phyloP scores from a whole-genome alignment of 2,113 vertebrate genomes.

The Reinhardtius hippoglossoides region DNA sequence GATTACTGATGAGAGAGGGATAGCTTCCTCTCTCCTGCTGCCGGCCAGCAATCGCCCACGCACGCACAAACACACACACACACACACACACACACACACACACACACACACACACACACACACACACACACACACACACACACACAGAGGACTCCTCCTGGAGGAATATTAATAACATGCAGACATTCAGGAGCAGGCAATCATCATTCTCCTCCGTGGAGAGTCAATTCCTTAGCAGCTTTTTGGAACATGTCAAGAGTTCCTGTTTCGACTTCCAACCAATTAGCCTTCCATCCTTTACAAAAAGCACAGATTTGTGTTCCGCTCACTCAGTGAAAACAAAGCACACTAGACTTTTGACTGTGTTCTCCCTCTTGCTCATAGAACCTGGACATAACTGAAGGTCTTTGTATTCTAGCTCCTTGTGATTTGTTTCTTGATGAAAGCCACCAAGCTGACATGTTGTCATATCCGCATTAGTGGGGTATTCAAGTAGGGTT shows the following conservation, averaged over 20 bases:
- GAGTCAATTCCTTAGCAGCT: conserved; percentile 11
- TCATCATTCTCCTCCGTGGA: conserved; percentile 14
- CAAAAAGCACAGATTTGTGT: conserved; percentile 38
- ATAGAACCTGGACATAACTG: background rate
- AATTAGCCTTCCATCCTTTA: conserved; percentile 51
- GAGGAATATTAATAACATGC: conserved; percentile 31
- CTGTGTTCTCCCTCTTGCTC: conserved; percentile 1
- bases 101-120: conserved; percentile 1
- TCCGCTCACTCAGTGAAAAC: conserved; percentile 18
- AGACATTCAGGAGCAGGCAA: conserved; percentile 14
- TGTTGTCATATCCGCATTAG: conserved; percentile 9
- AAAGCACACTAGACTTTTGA: conserved; percentile 49
- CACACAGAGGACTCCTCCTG: conserved; percentile 13
- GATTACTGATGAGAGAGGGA: conserved; percentile 33
- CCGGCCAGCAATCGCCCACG: conserved; percentile 14
- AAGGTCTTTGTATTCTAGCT: conserved; percentile 20
- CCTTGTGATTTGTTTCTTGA: conserved; percentile 25
- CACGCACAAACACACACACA: background rate
- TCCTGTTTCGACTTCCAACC: conserved; percentile 61
- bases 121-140: background rate
- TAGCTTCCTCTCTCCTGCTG: conserved; percentile 22
- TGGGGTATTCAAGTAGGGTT: background rate
- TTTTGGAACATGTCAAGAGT: conserved; percentile 59
- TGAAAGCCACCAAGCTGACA: conserved; percentile 9
- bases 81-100: background rate